These are phyloP conservation scores for Diaprepes abbreviatus DNA, from an alignment of 2,888 invertebrate species.

Conservation along the genomic window DNA sequence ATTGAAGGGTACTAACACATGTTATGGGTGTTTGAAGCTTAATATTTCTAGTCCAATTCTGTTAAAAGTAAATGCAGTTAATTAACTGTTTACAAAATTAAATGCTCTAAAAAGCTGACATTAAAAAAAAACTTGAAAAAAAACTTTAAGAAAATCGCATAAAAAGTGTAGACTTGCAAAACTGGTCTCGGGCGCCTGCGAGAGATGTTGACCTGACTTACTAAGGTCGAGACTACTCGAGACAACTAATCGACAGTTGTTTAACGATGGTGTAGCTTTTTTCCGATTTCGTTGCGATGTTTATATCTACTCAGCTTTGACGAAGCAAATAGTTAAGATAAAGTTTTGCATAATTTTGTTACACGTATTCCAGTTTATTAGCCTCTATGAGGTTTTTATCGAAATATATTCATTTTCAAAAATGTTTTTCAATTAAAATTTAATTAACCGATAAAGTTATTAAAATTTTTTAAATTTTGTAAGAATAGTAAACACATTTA, in stretches of 20 bases:
- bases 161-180: conserved; percentile 41
- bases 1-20: no score
- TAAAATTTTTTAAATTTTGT: no score
- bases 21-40: no score
- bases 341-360: background rate
- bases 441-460: no score
- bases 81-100: background rate
- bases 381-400: no score
- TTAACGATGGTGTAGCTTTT: conserved; percentile 32
- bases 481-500: no score
- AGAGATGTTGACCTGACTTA: conserved; percentile 43
- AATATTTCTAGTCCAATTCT: no score
- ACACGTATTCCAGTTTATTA: no score
- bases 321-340: conserved; percentile 29
- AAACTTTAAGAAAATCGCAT: background rate
- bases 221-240: conserved; percentile 40
- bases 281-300: conserved; percentile 29
- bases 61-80: no score
- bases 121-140: conserved; percentile 1
- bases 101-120: background rate
- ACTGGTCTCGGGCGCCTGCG: conserved; percentile 49
- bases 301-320: conserved; percentile 31
- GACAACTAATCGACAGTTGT: conserved; percentile 46
- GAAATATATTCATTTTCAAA: no score
- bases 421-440: no score